A percentile compares a stretch with the other conserved stretches of the same genome.
Conservation (phyloP, 2,113 vertebrate genomes). For the Chionomys nivalis region DNA sequence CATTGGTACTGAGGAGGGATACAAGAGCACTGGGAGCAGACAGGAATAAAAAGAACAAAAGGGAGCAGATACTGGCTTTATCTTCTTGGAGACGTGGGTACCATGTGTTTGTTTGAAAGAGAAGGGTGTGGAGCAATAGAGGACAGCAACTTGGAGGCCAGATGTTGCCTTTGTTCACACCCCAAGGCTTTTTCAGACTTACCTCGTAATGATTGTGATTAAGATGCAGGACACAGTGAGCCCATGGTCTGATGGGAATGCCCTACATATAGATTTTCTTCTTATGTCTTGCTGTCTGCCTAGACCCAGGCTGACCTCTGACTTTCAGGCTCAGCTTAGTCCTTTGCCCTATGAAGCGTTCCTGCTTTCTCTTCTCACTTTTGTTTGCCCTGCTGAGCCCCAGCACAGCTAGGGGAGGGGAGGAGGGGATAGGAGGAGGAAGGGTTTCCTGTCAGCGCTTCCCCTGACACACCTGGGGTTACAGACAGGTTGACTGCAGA, state of each 20-base stretch:
- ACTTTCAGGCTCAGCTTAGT: no score
- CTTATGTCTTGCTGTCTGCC: neutral
- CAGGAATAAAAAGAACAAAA: neutral
- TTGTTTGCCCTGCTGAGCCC: neutral
- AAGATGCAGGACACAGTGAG: neutral
- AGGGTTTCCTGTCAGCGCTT: neutral
- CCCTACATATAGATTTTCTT: neutral
- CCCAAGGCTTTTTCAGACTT: neutral
- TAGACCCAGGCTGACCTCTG: neutral
- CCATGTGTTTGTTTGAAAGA: neutral
- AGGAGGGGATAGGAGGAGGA: fast-evolving
- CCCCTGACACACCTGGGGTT: neutral
- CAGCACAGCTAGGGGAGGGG: neutral
- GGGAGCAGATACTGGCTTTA: neutral
- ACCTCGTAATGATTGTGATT: neutral
- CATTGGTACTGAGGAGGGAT: no score
- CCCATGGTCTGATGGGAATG: neutral
- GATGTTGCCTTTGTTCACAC: neutral
- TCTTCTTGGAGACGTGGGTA: neutral
- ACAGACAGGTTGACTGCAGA: neutral
- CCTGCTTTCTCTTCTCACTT: neutral
- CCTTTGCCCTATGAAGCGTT: neutral
- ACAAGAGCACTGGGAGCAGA: neutral
- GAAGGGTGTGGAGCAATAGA: neutral
- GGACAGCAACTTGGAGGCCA: neutral